Base-by-base conservation (phyloP, 2,888 invertebrate genomes). In the Salpingus planirostris region DNA sequence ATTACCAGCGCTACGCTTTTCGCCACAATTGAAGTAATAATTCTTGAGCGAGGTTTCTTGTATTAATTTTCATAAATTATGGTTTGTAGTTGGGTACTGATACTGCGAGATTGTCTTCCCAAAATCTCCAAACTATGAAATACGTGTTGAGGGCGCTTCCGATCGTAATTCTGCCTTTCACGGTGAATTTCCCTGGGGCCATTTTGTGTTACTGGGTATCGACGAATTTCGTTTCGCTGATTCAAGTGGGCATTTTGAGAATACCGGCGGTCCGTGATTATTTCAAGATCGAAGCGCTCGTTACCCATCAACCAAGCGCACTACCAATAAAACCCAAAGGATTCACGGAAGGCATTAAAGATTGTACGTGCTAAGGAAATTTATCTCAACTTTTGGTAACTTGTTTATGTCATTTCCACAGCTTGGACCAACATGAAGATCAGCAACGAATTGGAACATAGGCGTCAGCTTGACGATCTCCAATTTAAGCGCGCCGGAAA, bases 121-220 rank as follows among this genome's bases (percentile, higher is more conserved):
- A 77, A 54, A 82, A 81, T 54, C 70, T 78, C 69, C 75, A 77
- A 43, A 55, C 74, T 11, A 76, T 87, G 74, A 82, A 76, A 59
- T 86, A 86, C 57, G 65, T 82, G 2, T 58, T 95, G 2, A 69
- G 85, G 39, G 80, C 74, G 0, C 50, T 92, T 42, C 93, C 95
- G 0, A 1, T 92, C 3, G 45, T 83, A 2, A 78, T 88, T 62
- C 74, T 93, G 39, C 87, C 91, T 0, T 82, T 95, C 53, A 88
- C 82, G 5, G 73, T 89, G 24, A 82, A 86, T 57, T 95, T 95
- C 55, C 87, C 91, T 7, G 80, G 86, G 11, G 91, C 85, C 1
- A 80, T 96, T 54, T 69, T 91, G 24, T 79, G 83, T 15, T 96
- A 96, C 58, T 96, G 95, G 95, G 74, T 78, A 10, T 78, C 87